phyloP scores from a whole-genome alignment of 1,140 invertebrate genomes.

The Dendrolimus kikuchii region DNA sequence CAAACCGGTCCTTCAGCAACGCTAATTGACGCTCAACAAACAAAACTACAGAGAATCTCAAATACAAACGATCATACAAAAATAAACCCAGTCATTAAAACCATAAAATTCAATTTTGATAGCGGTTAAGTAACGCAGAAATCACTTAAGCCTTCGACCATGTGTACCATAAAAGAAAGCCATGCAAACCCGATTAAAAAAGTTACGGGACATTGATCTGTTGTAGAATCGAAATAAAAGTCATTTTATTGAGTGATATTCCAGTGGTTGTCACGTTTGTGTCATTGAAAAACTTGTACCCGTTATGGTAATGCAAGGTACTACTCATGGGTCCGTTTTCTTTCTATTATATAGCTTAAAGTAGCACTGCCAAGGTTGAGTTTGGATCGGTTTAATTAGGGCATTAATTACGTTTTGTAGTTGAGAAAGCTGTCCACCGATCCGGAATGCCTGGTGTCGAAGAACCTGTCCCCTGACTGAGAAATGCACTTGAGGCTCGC shows the following conservation, averaged over 20 bases:
- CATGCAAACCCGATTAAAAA: constrained; percentile 37
- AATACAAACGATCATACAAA: constrained; percentile 15
- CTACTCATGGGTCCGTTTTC: constrained; percentile 22
- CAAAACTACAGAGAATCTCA: constrained; percentile 10
- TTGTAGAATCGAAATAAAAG: constrained; percentile 53
- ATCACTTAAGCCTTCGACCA: constrained; percentile 41
- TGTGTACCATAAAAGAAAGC: constrained; percentile 42
- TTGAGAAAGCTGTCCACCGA: constrained; percentile 20
- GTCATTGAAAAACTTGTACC: constrained; percentile 45
- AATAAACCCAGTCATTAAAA: constrained; percentile 10
- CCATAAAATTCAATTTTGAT: constrained; percentile 28
- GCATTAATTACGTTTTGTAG: constrained; percentile 27
- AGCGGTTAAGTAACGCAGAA: constrained; percentile 26
- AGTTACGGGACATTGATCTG: constrained; percentile 53
- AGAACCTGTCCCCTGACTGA: constrained; percentile 58
- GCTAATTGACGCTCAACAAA: constrained; percentile 57
- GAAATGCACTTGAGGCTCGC: constrained; percentile 50
- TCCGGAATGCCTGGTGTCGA: constrained; percentile 51
- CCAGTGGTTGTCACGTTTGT: constrained; percentile 55
- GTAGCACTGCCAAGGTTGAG: constrained; percentile 25
- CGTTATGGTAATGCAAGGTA: constrained; percentile 48
- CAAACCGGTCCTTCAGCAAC: constrained; percentile 42
- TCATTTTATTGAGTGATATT: constrained; percentile 63
- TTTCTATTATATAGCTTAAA: constrained; percentile 35
- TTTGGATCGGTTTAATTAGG: constrained; percentile 23